These are phyloP conservation scores for Porites lobata DNA, from an alignment of 92 coral and sea anemone genomes.

Conservation along the genomic window DNA sequence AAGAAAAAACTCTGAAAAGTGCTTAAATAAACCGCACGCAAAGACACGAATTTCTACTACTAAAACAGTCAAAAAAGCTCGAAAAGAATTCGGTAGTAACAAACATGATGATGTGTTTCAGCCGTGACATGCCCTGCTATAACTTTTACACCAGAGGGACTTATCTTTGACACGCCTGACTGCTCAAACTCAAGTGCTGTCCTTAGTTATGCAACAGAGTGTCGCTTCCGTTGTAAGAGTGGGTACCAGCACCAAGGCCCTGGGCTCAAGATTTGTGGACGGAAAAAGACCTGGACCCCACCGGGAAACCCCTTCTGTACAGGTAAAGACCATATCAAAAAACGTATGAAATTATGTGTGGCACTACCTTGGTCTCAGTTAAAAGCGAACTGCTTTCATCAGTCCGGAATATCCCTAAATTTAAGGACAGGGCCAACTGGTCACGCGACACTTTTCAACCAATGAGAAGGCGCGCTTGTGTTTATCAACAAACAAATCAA, in stretches of 20 bases:
- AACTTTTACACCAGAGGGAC: constrained; percentile 29
- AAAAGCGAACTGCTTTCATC: too few species aligned
- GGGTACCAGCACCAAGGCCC: constrained; percentile 58
- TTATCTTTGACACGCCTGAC: not conserved
- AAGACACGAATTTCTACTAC: not conserved
- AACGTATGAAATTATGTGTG: too few species aligned
- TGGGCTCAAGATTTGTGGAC: constrained; percentile 39
- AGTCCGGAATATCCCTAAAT: too few species aligned
- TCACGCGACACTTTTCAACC: too few species aligned
- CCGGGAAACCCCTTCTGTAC: constrained; percentile 49
- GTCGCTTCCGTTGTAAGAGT: constrained; percentile 38
- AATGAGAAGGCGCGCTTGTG: too few species aligned
- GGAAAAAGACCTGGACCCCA: constrained; percentile 53
- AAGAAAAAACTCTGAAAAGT: too few species aligned
- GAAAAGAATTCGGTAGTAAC: too few species aligned
- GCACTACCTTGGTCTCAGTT: not conserved
- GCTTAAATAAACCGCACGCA: too few species aligned
- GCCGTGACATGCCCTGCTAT: constrained; percentile 38
- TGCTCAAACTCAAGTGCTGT: constrained; percentile 10
- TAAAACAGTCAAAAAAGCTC: not conserved
- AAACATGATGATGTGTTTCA: not conserved
- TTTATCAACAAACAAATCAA: too few species aligned
- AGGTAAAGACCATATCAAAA: constrained; percentile 10
- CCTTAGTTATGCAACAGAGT: constrained; percentile 8
- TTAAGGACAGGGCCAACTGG: too few species aligned